Conservation (phyloP, 2,888 invertebrate species). For the Diploptera punctata region DNA sequence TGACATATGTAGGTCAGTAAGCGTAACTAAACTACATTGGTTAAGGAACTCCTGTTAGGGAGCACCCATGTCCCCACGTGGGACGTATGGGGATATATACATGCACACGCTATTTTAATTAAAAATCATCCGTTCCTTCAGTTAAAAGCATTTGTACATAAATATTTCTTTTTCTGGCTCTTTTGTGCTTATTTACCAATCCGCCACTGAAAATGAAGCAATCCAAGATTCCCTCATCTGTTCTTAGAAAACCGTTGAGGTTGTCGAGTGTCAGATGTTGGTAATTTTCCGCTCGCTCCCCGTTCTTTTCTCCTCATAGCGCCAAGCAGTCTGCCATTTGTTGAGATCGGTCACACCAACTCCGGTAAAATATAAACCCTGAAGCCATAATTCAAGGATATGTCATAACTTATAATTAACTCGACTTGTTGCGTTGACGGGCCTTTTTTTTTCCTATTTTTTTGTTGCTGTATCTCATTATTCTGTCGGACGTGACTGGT, state of each 20-base stretch:
- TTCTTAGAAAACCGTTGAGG: background rate
- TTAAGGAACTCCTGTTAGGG: too few relatives aligned
- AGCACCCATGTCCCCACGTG: too few relatives aligned
- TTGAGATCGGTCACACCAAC: background rate
- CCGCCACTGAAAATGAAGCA: too few relatives aligned
- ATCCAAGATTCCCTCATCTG: background rate
- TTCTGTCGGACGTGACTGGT: slow-evolving; percentile 4
- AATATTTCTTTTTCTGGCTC: too few relatives aligned
- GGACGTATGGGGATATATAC: too few relatives aligned
- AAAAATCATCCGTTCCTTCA: too few relatives aligned
- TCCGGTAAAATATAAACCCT: background rate
- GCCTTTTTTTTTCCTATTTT: background rate
- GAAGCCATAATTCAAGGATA: background rate
- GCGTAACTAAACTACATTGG: too few relatives aligned
- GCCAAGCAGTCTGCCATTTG: slow-evolving; percentile 2
- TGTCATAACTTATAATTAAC: slow-evolving; percentile 7
- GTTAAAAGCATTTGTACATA: too few relatives aligned
- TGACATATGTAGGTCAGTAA: too few relatives aligned
- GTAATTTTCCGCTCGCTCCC: slow-evolving; percentile 11
- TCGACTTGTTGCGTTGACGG: background rate
- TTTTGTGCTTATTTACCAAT: too few relatives aligned
- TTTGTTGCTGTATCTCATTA: background rate
- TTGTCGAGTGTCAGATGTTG: background rate
- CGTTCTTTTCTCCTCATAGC: background rate
- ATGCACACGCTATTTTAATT: too few relatives aligned